Conservation (phyloP, 2,797 vertebrate species). For the Karalla daura region DNA sequence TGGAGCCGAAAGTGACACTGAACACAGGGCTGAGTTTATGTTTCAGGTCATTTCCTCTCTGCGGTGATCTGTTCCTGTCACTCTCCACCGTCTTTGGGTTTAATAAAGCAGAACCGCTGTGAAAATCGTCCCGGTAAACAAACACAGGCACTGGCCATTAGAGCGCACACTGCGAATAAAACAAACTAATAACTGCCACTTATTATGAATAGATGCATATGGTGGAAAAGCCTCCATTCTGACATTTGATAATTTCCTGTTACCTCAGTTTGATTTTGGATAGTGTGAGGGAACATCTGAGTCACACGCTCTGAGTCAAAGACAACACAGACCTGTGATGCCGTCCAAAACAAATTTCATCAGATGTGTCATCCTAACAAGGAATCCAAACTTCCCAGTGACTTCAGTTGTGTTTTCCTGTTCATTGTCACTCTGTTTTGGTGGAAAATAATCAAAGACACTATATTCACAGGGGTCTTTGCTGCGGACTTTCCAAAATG, state of each 20-base stretch:
- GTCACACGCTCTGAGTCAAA: constrained; percentile 8
- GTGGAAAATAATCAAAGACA: too few relatives aligned
- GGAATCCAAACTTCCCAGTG: constrained; percentile 10
- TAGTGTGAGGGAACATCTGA: constrained; percentile 1
- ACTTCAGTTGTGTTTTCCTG: constrained; percentile 11
- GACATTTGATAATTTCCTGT: constrained; percentile 8
- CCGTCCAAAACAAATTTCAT: constrained; percentile 26
- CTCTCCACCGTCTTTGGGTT: constrained; percentile 1
- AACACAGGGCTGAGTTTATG: not conserved
- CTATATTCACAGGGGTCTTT: too few relatives aligned
- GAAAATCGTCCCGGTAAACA: constrained; percentile 19
- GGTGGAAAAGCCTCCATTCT: not conserved
- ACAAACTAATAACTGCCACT: not conserved
- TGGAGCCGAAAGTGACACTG: constrained; percentile 17
- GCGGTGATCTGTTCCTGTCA: not conserved
- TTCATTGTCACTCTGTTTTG: constrained; percentile 23
- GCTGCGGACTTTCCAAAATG: too few relatives aligned
- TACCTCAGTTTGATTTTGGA: not conserved
- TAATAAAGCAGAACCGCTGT: constrained; percentile 26
- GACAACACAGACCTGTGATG: not conserved
- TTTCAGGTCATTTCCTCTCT: constrained; percentile 2
- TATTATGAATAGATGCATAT: not conserved
- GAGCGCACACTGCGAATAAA: constrained; percentile 4
- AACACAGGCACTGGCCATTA: constrained; percentile 5
- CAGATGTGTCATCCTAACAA: constrained; percentile 28